Conservation (phyloP, 2,888 invertebrate species). For the Epirrhoe alternata region DNA sequence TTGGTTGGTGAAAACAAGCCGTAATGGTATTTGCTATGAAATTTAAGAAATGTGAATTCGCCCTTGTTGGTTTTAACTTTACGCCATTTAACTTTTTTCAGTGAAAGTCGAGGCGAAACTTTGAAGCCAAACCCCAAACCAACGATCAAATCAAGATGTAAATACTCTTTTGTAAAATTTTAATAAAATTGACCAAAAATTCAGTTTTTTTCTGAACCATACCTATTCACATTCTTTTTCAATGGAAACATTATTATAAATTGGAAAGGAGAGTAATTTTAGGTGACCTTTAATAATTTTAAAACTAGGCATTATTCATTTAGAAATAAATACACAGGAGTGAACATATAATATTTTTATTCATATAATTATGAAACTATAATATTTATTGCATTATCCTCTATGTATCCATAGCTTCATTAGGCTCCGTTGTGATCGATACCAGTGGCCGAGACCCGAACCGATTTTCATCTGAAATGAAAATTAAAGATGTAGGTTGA, state of each 20-base stretch:
- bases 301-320: too few species aligned
- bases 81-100: conserved; percentile 46
- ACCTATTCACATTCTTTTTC: too few species aligned
- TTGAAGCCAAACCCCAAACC: conserved; percentile 40
- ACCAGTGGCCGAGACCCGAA: conserved; percentile 78
- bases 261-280: too few species aligned
- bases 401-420: conserved; percentile 66
- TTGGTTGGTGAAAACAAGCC: not conserved
- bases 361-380: conserved; percentile 11
- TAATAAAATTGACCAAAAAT: not conserved
- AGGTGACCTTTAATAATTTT: too few species aligned
- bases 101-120: conserved; percentile 61
- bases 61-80: not conserved
- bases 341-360: conserved; percentile 11
- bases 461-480: conserved; percentile 74
- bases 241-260: too few species aligned
- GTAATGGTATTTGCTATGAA: not conserved
- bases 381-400: conserved; percentile 2
- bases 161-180: not conserved
- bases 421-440: conserved; percentile 50
- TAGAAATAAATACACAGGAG: conserved; percentile 1
- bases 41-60: not conserved
- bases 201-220: not conserved
- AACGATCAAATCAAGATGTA: not conserved
- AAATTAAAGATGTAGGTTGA: not conserved